Evolutionary conservation across 1,140 invertebrate genomes (phyloP).

Genomic region (Atopsyche davidsoni): DNA sequence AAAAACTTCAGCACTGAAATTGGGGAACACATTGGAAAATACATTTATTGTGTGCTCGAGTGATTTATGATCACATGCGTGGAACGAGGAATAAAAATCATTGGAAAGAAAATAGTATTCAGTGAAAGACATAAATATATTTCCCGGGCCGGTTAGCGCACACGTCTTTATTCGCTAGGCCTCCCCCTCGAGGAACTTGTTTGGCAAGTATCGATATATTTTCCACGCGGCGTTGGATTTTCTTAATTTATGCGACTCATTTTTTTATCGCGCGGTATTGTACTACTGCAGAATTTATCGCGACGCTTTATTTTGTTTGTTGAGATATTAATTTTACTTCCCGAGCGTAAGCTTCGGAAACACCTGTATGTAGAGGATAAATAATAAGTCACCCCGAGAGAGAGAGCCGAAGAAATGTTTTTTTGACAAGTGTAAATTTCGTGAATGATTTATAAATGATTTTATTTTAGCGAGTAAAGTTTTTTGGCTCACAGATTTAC

Average conservation of each 20-base stretch:
- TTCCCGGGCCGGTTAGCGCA: constrained; percentile 27
- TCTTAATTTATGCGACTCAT: constrained; percentile 10
- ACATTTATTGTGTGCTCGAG: constrained; percentile 30
- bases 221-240: constrained; percentile 2
- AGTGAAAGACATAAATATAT: constrained; percentile 31
- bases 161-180: constrained; percentile 23
- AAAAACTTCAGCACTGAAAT: constrained; percentile 22
- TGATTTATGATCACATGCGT: constrained; percentile 28
- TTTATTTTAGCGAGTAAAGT: too few species aligned
- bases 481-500: too few species aligned
- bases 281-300: constrained; percentile 12
- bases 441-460: too few species aligned
- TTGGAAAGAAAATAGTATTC: constrained; percentile 32
- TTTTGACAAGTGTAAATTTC: too few species aligned
- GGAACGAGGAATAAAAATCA: constrained; percentile 27
- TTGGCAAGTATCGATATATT: constrained; percentile 24
- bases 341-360: too few species aligned
- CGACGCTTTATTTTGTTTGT: constrained; percentile 8
- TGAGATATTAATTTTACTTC: constrained; percentile 8
- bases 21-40: constrained; percentile 29
- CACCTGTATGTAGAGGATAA: too few species aligned
- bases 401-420: too few species aligned
- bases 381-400: too few species aligned
- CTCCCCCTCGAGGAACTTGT: constrained; percentile 14
- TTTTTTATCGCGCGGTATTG: constrained; percentile 7